These are phyloP conservation scores for Sakesphorus luctuosus DNA, from an alignment of 2,113 vertebrate genomes.

Conservation along the genomic window DNA sequence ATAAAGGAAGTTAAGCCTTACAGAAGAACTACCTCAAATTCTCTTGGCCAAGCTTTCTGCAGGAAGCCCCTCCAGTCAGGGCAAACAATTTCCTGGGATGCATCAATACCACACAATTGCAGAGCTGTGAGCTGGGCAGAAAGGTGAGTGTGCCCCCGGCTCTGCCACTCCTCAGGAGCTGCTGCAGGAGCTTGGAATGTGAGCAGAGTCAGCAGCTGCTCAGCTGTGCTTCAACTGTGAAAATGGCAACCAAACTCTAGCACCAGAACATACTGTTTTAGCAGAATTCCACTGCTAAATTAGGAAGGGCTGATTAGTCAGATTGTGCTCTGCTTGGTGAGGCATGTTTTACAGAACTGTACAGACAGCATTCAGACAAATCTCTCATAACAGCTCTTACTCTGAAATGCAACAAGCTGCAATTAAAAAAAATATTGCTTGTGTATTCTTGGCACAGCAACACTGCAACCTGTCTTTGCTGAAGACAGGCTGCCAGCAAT, in stretches of 20 bases:
- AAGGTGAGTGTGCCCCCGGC: neutral
- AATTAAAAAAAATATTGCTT: neutral
- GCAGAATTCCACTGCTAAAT: neutral
- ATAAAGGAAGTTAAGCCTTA: neutral
- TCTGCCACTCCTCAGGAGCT: neutral
- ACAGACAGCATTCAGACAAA: neutral
- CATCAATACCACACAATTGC: neutral
- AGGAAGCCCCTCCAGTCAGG: neutral
- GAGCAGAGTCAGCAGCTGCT: neutral
- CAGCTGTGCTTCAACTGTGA: neutral
- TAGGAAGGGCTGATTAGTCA: neutral
- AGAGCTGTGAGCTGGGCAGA: neutral
- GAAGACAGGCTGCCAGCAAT: neutral
- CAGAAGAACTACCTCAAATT: neutral
- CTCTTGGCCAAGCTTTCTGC: neutral
- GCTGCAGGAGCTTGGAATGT: neutral
- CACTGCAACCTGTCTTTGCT: neutral
- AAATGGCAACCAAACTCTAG: constrained; percentile 11
- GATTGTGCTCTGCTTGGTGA: neutral
- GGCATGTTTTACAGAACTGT: neutral
- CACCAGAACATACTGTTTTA: neutral
- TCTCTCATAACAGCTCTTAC: neutral
- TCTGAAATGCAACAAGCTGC: neutral
- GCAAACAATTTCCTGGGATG: neutral
- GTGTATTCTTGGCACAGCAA: neutral